Evolutionary conservation across 2,797 vertebrate species (phyloP).

Genomic region (Darevskia nairensis): DNA sequence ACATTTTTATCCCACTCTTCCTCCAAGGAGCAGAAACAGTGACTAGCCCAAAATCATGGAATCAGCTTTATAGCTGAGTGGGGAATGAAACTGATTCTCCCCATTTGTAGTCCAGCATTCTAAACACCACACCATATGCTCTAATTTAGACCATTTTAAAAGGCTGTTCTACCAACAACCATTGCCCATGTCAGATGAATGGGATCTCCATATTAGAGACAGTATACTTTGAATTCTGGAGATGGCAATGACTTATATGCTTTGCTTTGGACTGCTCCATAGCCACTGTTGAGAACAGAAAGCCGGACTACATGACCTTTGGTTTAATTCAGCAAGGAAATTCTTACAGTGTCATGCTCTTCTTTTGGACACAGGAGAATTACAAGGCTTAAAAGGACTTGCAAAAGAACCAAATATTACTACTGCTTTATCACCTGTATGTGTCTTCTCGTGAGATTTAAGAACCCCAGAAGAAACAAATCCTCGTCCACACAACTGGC

Average conservation of each 20-base stretch:
- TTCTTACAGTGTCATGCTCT: not conserved
- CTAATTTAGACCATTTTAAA: not conserved
- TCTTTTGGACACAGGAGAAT: fast-evolving
- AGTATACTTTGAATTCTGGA: not conserved
- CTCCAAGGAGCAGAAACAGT: not conserved
- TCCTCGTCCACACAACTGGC: conserved; percentile 91
- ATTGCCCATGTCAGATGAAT: not conserved
- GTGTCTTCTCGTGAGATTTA: conserved; percentile 97
- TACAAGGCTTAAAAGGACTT: conserved; percentile 22
- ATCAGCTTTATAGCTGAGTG: not conserved
- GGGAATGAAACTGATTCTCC: not conserved
- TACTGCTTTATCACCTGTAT: conserved; percentile 86
- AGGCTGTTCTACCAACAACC: not conserved
- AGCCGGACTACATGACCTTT: not conserved
- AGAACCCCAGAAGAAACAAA: conserved; percentile 97
- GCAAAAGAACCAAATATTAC: not conserved
- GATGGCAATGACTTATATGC: not conserved
- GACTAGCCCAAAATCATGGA: not conserved
- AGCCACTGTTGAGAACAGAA: not conserved
- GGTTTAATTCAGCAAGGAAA: not conserved
- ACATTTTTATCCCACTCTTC: not conserved
- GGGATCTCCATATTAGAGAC: not conserved
- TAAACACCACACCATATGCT: not conserved
- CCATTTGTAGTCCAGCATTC: not conserved
- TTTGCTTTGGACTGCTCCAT: not conserved